Evolutionary conservation across 2,113 vertebrate species (phyloP).

Genomic region (Syrrhaptes paradoxus): DNA sequence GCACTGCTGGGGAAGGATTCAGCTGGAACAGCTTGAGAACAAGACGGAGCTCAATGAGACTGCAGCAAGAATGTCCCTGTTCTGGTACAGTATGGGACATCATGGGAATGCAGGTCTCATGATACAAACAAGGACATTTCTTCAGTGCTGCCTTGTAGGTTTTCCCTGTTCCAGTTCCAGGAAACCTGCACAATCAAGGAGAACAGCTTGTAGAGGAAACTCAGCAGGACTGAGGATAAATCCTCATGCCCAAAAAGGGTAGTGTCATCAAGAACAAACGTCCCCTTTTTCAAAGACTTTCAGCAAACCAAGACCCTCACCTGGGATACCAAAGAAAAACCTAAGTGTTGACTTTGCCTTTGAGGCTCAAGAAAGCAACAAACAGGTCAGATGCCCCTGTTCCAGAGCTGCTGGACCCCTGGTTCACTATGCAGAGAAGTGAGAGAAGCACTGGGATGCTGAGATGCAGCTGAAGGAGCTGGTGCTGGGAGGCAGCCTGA

Average conservation of each 20-base stretch:
- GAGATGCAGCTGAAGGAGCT: background rate
- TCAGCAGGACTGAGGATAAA: background rate
- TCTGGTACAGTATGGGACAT: background rate
- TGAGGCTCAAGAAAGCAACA: background rate
- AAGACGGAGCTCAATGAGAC: background rate
- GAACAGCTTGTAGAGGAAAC: background rate
- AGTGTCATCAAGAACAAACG: background rate
- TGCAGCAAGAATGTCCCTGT: background rate
- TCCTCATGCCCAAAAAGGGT: background rate
- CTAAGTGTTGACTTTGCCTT: background rate
- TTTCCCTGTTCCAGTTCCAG: background rate
- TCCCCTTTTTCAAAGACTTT: background rate
- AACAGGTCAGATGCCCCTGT: background rate
- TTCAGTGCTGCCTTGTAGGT: background rate
- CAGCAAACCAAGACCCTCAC: background rate
- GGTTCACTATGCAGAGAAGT: rapidly evolving
- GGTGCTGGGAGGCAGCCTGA: background rate
- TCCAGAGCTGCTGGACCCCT: background rate
- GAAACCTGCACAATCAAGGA: background rate
- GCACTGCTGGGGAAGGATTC: background rate
- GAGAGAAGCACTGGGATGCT: background rate
- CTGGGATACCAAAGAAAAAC: background rate
- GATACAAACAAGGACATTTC: background rate
- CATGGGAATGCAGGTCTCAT: background rate
- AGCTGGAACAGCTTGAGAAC: background rate